Base-by-base conservation (phyloP, 92 coral and sea anemone genomes). In the Heliopora coerulea region DNA sequence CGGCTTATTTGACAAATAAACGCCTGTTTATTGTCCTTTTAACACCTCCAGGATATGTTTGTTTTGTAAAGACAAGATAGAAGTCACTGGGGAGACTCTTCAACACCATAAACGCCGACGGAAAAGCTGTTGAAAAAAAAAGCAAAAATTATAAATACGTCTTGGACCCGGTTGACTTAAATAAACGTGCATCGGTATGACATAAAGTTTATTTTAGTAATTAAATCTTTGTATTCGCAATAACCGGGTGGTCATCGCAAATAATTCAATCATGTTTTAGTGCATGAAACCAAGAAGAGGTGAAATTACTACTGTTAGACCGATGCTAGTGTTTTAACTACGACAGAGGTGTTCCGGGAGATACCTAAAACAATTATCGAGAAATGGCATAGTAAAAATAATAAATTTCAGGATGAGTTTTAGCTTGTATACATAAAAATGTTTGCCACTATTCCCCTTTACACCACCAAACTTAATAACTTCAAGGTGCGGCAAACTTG, bases 21-120 rank as follows among this genome's bases (percentile, higher is more conserved):
- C 75, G 75, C 75, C 75, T 68, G 75, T 59, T 68, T 44, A 68
- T 49, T 13, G 20, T 49, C 60, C 75, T 68, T 65, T 68, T 68
- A 68, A 68, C 75, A 68, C 75, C 75, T 68, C 11, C 28, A 20
- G 26, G 50, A 68, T 68, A 31, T 49, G 54, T 33, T 49, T 68
- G 60, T 68, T 49, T 11, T 27, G 18, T 19, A 8, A 12, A 68
- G 32, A 19, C 27, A 68, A 54, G 58, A 50, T 50, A 17, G 58
- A 17, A 50, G 26, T 33, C 61, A 29, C 32, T 37, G 41, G 24
- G 49, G 18, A 42, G 49, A 9, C 9, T 18, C 49, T 42, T 42
- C 9, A 50, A 23, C 42, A 37, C 42, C 42, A 37, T 37, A 37
- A 37, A 11, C 6, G 42, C 11, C 58, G 8, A 17, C 26, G 58